Base-by-base conservation (phyloP, 1,140 invertebrate genomes). In the Notospermus geniculatus region DNA sequence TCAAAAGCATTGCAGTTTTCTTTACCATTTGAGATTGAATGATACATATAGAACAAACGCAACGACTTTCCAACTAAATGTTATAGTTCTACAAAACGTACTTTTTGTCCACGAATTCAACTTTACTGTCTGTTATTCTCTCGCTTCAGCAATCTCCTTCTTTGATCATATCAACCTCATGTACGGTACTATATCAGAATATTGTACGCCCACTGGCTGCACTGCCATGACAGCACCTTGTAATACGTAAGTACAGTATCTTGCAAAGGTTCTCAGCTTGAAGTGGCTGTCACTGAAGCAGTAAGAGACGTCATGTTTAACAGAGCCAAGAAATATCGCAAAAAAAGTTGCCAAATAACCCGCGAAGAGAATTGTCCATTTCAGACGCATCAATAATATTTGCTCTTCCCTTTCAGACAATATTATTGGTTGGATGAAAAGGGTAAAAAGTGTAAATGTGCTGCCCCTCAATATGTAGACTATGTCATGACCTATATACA, bases 391-490 rank as follows among this genome's bases (percentile, higher is more conserved):
- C n/a, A 27, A 7, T 54, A 5, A 1, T 29, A 4, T 36, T 36
- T 15, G 4, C 5, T 36, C 15, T 58, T 54, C 56, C 50, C 55
- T 25, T 32, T 74, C 71, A 95, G 94, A 85, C 91, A 91, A 76
- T 98, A 97, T 87, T 87, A 93, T 74, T 98, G 95, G 95, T 92
- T 94, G 84, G 95, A 98, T 84, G 95, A 98, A 81, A 96, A 95
- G 83, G 95, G 95, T 53, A 98, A 98, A 85, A 97, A 97, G 84
- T 92, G 89, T 54, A 91, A 93, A 82, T 91, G 97, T 71, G 90
- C 95, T 66, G 95, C 95, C 64, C 93, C 95, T 65, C 95, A 98
- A 83, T 98, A 98, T 83, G 91, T 98, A 82, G 95, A 98, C 84
- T 97, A 95, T 85, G 93, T 97, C 75, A 97, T 97, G 92, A 95